phyloP scores from a whole-genome alignment of 1,140 invertebrate genomes.

The Paramacrobiotus metropolitanus region DNA sequence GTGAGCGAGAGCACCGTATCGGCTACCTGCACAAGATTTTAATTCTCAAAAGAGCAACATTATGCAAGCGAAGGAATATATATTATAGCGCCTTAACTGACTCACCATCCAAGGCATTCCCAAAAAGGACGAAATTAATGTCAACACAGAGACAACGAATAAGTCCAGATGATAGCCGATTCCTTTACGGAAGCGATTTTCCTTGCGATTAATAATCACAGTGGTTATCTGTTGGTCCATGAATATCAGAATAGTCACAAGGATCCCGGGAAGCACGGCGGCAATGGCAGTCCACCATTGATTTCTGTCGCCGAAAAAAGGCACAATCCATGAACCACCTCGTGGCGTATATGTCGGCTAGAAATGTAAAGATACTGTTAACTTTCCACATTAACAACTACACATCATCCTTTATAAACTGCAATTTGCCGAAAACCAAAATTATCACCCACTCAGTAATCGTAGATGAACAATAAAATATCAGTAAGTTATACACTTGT shows the following conservation, averaged over 20 bases:
- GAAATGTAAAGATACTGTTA: too few relatives aligned
- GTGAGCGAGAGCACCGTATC: constrained; percentile 24
- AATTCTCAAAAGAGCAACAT: too few relatives aligned
- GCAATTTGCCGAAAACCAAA: too few relatives aligned
- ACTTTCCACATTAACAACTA: too few relatives aligned
- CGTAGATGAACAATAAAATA: too few relatives aligned
- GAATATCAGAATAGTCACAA: constrained; percentile 23
- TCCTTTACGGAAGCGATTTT: constrained; percentile 19
- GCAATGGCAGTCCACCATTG: constrained; percentile 14
- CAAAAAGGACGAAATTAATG: neutral
- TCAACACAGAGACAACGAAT: constrained; percentile 2
- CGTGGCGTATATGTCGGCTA: neutral
- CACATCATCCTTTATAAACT: too few relatives aligned
- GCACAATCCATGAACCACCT: constrained; percentile 19
- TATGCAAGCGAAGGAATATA: too few relatives aligned
- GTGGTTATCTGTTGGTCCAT: constrained; percentile 26
- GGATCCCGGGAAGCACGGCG: constrained; percentile 18
- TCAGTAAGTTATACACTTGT: too few relatives aligned
- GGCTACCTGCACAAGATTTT: too few relatives aligned
- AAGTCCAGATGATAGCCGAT: constrained; percentile 8
- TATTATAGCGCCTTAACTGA: too few relatives aligned
- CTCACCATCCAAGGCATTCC: constrained; percentile 28
- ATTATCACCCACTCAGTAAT: too few relatives aligned
- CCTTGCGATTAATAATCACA: constrained; percentile 26
- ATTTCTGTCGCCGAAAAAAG: constrained; percentile 15